Conservation (phyloP, 2,797 vertebrate species). For the Eulemur coronatus region DNA sequence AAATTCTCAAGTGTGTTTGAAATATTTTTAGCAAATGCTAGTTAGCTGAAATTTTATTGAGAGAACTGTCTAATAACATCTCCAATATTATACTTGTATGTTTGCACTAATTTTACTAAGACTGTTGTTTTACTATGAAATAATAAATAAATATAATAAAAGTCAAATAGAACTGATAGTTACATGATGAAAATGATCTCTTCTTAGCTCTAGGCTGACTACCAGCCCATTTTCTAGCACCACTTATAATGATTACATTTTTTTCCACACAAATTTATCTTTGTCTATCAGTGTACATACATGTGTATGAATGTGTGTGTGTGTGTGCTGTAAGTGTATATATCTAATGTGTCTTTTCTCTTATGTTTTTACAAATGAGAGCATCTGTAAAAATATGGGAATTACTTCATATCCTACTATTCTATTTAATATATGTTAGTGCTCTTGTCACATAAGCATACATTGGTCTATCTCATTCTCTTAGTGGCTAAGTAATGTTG, state of each 20-base stretch:
- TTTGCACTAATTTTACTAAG: not conserved
- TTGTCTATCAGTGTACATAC: not conserved
- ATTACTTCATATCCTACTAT: not conserved
- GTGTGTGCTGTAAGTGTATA: not conserved
- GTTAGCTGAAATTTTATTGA: conserved; percentile 4
- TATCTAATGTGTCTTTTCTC: not conserved
- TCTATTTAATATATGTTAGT: not conserved
- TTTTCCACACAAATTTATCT: not conserved
- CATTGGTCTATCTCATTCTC: not conserved
- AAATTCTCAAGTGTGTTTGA: not conserved
- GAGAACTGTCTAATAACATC: not conserved
- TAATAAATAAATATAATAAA: not conserved
- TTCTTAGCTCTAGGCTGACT: not conserved
- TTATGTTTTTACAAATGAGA: not conserved
- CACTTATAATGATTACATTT: not conserved
- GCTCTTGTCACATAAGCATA: not conserved
- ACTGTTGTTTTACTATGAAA: not conserved
- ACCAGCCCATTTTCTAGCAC: not conserved
- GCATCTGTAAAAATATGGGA: not conserved
- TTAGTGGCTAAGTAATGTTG: not conserved
- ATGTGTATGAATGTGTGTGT: not conserved
- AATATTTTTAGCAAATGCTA: not conserved
- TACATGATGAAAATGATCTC: not conserved
- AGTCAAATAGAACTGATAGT: not conserved
- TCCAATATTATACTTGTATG: not conserved